A percentile compares a stretch with the other conserved stretches of the same genome.
Evolutionary conservation across 2,797 vertebrate species (phyloP).

Genomic region (Fratercula arctica): DNA sequence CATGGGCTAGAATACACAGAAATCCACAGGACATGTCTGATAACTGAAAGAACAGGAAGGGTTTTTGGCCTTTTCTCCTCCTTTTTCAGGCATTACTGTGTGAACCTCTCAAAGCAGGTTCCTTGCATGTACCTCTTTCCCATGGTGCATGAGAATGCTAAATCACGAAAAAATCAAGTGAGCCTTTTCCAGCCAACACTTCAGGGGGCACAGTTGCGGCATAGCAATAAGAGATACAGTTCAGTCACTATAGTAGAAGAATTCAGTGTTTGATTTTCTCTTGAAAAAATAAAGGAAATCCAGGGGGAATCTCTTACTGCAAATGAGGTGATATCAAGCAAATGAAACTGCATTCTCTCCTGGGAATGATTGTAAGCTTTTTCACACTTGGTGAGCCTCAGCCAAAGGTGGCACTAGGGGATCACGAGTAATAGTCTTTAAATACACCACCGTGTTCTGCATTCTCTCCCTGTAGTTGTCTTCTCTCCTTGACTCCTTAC

Average conservation of each 20-base stretch:
- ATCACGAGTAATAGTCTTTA: neutral
- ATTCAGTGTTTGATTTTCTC: neutral
- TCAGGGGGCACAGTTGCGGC: neutral
- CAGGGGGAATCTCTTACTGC: neutral
- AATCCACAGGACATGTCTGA: neutral
- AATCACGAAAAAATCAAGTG: neutral
- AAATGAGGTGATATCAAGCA: neutral
- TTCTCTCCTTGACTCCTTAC: neutral
- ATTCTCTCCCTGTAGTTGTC: neutral
- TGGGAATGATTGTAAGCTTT: neutral
- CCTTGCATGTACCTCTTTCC: neutral
- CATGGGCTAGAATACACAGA: neutral
- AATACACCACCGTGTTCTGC: neutral
- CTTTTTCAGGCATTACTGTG: neutral
- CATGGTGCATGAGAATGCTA: neutral
- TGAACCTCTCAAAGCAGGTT: neutral
- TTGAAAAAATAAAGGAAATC: neutral
- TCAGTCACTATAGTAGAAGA: neutral
- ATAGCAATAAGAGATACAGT: neutral
- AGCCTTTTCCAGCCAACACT: neutral
- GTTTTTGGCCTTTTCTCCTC: neutral
- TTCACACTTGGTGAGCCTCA: neutral
- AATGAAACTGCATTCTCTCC: neutral
- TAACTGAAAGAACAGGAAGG: neutral
- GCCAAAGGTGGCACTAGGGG: constrained; percentile 34